Evolutionary conservation across 1,140 invertebrate species (phyloP).

Genomic region (Ceratosolen fusciceps): DNA sequence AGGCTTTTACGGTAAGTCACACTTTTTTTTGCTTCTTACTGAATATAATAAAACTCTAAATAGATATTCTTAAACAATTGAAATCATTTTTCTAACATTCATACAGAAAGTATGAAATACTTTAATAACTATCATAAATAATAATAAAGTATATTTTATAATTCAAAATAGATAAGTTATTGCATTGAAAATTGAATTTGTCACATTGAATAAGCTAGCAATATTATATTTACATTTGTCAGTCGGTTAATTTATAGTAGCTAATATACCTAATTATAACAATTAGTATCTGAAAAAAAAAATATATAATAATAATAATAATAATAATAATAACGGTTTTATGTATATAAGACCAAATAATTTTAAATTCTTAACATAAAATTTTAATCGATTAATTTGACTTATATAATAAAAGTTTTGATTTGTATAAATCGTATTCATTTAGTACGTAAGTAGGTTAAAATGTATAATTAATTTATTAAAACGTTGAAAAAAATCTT

Average conservation of each 20-base stretch:
- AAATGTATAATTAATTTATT: no score
- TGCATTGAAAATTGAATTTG: neutral
- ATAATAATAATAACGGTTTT: no score
- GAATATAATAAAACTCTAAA: slow-evolving; percentile 26
- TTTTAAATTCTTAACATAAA: no score
- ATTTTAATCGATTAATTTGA: no score
- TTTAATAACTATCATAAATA: no score
- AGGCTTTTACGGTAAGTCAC: slow-evolving; percentile 99
- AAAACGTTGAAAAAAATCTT: no score
- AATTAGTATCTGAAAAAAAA: no score
- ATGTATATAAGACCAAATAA: no score
- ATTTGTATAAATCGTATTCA: no score
- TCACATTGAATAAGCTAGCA: neutral
- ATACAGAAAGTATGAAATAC: neutral
- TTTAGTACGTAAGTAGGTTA: no score
- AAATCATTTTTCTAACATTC: neutral
- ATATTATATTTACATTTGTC: neutral
- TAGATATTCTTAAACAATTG: slow-evolving; percentile 27
- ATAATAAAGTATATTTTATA: neutral
- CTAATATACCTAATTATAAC: neutral
- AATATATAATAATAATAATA: no score
- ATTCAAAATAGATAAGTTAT: neutral
- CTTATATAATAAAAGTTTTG: no score
- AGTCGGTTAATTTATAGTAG: slow-evolving; percentile 1
- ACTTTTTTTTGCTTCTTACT: slow-evolving; percentile 75